Base-by-base conservation (phyloP, 2,888 invertebrate genomes). In the Sycophila texana region DNA sequence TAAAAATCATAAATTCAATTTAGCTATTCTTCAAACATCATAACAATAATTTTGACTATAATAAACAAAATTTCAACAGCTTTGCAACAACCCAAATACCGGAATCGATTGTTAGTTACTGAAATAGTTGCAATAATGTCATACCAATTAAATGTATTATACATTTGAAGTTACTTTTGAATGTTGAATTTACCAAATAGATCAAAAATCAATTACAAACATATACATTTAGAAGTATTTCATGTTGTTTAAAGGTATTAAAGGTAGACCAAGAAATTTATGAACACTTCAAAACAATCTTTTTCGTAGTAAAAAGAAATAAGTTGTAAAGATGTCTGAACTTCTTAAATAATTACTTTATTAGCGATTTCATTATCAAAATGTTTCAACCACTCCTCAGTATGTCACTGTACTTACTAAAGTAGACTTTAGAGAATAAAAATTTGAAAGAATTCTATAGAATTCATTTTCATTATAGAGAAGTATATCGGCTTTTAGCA, bases 311-410 rank as follows among this genome's bases (percentile, higher is more conserved):
- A 58, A 74, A 78, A 83, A 84, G 77, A 84, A 86, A 86, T 83
- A 84, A 86, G 65, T 84, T 82, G 82, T 79, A 77, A 82, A 83
- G 83, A 86, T 83, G 82, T 75, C 82, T 85, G 82, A 77, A 85
- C 82, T 86, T 87, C 85, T 86, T 86, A 86, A 87, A 86, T 85
- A 87, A 84, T 82, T 83, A 84, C 83, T 88, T 88, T 88, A 86
- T 86, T 87, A 83, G 82, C 83, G 83, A 78, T 85, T 88, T 85
- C 86, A 88, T 89, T 89, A 89, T 89, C 88, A 89, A 89, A 89
- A 89, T 85, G 86, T 86, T 87, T 83, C 84, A 86, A 86, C 85
- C 82, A 84, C 84, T 87, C 84, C 84, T 86, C 81, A 84, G 82
- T 82, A 84, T 80, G 85, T 85, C 85, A 83, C 83, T 72, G 83